A percentile compares a stretch with the other conserved stretches of the same genome.
phyloP scores from a whole-genome alignment of 2,888 invertebrate genomes.

The Aricia artaxerxes region DNA sequence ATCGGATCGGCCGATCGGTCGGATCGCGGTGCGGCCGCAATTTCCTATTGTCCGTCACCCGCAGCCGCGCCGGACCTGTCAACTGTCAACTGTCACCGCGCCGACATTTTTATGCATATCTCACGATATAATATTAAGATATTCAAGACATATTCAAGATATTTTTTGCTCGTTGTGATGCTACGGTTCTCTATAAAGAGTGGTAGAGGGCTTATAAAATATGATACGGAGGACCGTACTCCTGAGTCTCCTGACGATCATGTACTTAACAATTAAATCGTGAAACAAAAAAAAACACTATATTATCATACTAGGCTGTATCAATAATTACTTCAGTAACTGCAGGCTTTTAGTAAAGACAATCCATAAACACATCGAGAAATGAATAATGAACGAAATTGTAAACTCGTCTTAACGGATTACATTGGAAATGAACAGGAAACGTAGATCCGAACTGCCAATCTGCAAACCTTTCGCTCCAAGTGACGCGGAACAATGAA shows the following conservation, averaged over 20 bases:
- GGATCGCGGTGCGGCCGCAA: conserved; percentile 42
- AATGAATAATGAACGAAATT: conserved; percentile 22
- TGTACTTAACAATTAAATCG: too few relatives aligned
- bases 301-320: too few relatives aligned
- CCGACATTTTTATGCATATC: conserved; percentile 29
- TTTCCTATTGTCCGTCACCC: conserved; percentile 46
- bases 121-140: conserved; percentile 14
- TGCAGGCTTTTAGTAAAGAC: not conserved
- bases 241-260: too few relatives aligned
- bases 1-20: conserved; percentile 39
- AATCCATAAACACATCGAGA: not conserved
- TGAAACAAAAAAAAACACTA: too few relatives aligned
- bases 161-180: not conserved
- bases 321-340: not conserved
- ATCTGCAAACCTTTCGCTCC: conserved; percentile 42
- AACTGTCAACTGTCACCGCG: conserved; percentile 3
- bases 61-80: conserved; percentile 38
- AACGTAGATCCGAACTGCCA: conserved; percentile 39
- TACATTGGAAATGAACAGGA: conserved; percentile 37
- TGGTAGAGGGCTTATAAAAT: too few relatives aligned
- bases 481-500: conserved; percentile 58
- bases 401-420: conserved; percentile 32
- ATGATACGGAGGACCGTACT: too few relatives aligned
- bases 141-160: not conserved
- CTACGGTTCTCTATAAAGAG: not conserved